Evolutionary conservation across 2,888 invertebrate species (phyloP), one percentile per base, ranked within the genome.

Genomic region (Argyra leucocephala): DNA sequence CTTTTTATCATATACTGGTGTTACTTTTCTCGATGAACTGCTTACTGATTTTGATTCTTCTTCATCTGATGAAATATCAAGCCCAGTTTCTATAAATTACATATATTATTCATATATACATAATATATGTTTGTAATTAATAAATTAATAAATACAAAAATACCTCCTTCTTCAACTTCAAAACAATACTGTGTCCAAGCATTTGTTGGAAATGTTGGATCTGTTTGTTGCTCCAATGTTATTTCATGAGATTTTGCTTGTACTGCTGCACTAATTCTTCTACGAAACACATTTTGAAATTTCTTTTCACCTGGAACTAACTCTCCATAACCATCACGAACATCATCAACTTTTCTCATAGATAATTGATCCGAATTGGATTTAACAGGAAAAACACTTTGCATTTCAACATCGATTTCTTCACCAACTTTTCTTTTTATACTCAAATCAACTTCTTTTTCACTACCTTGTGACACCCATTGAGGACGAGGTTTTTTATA

Each of bases 311-410:
- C 82, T 10, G 86, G 83, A 63, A 83, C 76, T 26, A 91, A 75
- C 72, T 89, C 88, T 66, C 86, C 82, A 70, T 84, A 89, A 15
- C 89, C 89, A 76, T 90, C 89, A 63, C 86, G 81, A 21, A 83
- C 83, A 61, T 85, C 82, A 62, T 82, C 80, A 0, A 83, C 81
- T 65, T 81, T 80, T 67, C 88, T 82, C 22, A 84, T 77, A 36
- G 75, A 72, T 69, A 88, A 86, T 26, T 80, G 77, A 1, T 82
- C 80, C 63, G 80, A 76, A 2, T 80, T 81, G 65, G 74, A 69
- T 22, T 71, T 71, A 37, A 82, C 76, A 1, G 87, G 87, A 76
- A 85, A 89, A 57, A 83, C 82, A 26, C 84, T 82, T 74, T 86
- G 86, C 57, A 88, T 81, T 78, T 90, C 88, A 7, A 89, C 81